Base-by-base conservation (phyloP, 2,888 invertebrate genomes). In the Alentia gelatinosa region DNA sequence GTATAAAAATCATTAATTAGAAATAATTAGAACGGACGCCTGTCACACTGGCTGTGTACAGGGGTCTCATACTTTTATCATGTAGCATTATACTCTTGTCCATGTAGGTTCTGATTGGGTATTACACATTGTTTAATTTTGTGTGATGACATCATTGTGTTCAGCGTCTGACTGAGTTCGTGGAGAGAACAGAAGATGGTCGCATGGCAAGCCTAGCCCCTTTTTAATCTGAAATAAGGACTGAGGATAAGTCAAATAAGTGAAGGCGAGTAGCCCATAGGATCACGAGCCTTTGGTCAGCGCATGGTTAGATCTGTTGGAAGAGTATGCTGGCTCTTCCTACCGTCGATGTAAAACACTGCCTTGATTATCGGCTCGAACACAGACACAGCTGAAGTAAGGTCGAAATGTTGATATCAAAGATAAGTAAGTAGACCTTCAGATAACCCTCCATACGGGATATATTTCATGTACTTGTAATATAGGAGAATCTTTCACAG, bases 81-180 rank as follows among this genome's bases (percentile, higher is more conserved):
- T n/a, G 56, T 68, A 68, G 68, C 68, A 68, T 68, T 4, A n/a
- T 56, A 56, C 56, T 56, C 56, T 56, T n/a, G 56, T 3, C 56
- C 19, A 19, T 19, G 9, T 47, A 47, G 19, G 19, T 47, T 47
- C 19, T 47, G 47, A 47, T 7, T 47, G 63, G 63, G 63, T 63
- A 63, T 63, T 63, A 63, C 68, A 30, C 30, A 30, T 19, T 30
- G 33, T 68, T 74, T 74, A 33, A 37, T 79, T 79, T n/a, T n/a
- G n/a, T 79, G 79, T 79, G 79, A 79, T 79, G 39, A 35, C 37
- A 79, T 79, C 37, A 35, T 79, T 79, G 79, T 79, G 79, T 79
- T 79, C 79, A 79, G 79, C 79, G n/a, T 39, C 30, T 74, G 74
- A 26, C 74, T 74, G 74, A 33, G 56, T 56, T 5, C 56, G 56